A percentile compares a stretch with the other conserved stretches of the same genome.
Conservation (phyloP, 2,888 invertebrate species). For the Drosophila mimica region DNA sequence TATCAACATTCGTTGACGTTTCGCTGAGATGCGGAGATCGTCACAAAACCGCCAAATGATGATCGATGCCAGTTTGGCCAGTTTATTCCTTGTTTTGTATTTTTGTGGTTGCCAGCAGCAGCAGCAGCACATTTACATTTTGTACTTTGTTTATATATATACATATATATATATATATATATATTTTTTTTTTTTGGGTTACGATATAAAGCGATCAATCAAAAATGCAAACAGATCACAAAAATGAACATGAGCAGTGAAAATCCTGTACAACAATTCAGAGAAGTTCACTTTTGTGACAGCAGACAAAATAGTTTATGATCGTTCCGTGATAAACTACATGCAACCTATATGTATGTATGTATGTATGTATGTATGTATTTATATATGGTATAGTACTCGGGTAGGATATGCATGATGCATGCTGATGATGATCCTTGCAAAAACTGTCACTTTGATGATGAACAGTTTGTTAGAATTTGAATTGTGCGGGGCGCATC, state of each 20-base stretch:
- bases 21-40: slow-evolving; percentile 44
- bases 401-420: slow-evolving; percentile 31
- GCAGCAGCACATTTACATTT: slow-evolving; percentile 67
- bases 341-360: slow-evolving; percentile 42
- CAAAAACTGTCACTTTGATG: slow-evolving; percentile 72
- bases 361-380: slow-evolving; percentile 33
- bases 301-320: slow-evolving; percentile 82
- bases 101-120: slow-evolving; percentile 45
- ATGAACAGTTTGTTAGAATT: slow-evolving; percentile 84
- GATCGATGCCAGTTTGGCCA: slow-evolving; percentile 70
- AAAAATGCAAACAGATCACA: slow-evolving; percentile 78
- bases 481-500: slow-evolving; percentile 82
- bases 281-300: slow-evolving; percentile 59
- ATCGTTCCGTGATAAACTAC: slow-evolving; percentile 72
- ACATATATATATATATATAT: not conserved
- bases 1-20: slow-evolving; percentile 65
- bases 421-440: slow-evolving; percentile 33
- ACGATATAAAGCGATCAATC: slow-evolving; percentile 83
- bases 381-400: slow-evolving; percentile 21
- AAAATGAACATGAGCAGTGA: slow-evolving; percentile 30
- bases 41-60: slow-evolving; percentile 72
- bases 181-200: slow-evolving; percentile 21
- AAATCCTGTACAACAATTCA: slow-evolving; percentile 55
- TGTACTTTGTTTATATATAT: slow-evolving; percentile 51
- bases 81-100: slow-evolving; percentile 7